phyloP scores from a whole-genome alignment of 2,888 invertebrate species.

The Dioctria rufipes region DNA sequence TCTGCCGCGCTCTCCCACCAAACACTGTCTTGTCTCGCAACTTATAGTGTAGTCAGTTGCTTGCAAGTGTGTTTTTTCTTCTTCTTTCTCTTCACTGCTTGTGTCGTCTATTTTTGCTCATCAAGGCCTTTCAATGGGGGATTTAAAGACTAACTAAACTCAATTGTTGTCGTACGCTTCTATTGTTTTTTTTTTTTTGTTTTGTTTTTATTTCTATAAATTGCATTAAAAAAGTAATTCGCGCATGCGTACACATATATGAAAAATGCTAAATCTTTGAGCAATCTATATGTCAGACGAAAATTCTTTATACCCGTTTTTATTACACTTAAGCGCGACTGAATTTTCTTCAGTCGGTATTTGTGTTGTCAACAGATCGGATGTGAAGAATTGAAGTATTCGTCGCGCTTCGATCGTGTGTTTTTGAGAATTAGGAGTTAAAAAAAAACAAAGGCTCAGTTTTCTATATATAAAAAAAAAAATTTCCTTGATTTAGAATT shows the following conservation, averaged over 20 bases:
- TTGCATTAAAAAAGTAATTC: conserved; percentile 13
- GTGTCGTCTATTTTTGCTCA: conserved; percentile 20
- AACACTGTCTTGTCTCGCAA: too few species aligned
- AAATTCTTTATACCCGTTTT: conserved; percentile 26
- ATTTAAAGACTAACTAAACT: conserved; percentile 6
- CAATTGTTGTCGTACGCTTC: conserved; percentile 1
- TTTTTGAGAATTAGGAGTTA: conserved; percentile 2
- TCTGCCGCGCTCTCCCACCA: neutral
- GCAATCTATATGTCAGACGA: neutral
- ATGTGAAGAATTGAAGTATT: conserved; percentile 8
- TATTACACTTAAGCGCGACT: neutral
- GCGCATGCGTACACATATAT: conserved; percentile 19
- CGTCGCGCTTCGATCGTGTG: neutral
- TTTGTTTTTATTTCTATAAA: neutral
- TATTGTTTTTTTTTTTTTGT: conserved; percentile 15
- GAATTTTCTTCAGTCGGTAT: conserved; percentile 31
- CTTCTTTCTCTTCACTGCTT: neutral
- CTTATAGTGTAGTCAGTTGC: too few species aligned
- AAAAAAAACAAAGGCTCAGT: conserved; percentile 1
- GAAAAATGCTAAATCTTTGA: conserved; percentile 26
- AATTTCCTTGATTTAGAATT: too few species aligned
- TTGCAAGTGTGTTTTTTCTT: neutral
- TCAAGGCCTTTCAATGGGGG: conserved; percentile 32
- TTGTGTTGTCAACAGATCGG: conserved; percentile 32
- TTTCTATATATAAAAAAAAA: neutral